Evolutionary conservation across 2,797 vertebrate species (phyloP).

Genomic region (Cyclura pinguis): DNA sequence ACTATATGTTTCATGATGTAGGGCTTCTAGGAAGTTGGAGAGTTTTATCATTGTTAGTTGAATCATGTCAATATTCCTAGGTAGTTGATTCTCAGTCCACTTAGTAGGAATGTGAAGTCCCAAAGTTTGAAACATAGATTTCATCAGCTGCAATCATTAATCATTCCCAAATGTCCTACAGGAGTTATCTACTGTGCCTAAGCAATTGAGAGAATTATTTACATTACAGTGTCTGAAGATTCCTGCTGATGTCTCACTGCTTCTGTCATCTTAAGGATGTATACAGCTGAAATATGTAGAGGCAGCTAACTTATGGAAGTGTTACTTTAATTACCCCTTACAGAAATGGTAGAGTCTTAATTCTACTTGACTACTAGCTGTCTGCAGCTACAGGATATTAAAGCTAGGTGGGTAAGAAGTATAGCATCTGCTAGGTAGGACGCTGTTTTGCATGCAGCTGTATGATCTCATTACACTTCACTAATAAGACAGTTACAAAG

Average conservation of each 20-base stretch:
- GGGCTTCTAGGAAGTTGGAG: slow-evolving; percentile 30
- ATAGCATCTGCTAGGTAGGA: slow-evolving; percentile 8
- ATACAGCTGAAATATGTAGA: not conserved
- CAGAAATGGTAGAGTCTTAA: not conserved
- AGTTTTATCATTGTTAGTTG: slow-evolving; percentile 28
- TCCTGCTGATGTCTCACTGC: slow-evolving; percentile 12
- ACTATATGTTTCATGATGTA: slow-evolving; percentile 34
- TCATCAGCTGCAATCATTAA: slow-evolving; percentile 11
- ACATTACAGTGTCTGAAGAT: slow-evolving; percentile 1
- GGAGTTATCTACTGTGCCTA: slow-evolving; percentile 17
- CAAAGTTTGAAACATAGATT: slow-evolving; percentile 18
- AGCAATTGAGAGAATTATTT: slow-evolving; percentile 15
- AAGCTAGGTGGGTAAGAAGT: not conserved
- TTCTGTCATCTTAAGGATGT: slow-evolving; percentile 10
- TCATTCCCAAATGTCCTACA: slow-evolving; percentile 21
- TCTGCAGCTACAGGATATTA: not conserved
- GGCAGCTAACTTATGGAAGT: not conserved
- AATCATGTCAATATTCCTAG: slow-evolving; percentile 29
- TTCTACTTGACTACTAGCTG: slow-evolving; percentile 12
- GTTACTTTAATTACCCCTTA: not conserved
- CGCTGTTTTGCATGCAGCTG: slow-evolving; percentile 1
- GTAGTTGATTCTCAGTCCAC: slow-evolving; percentile 16
- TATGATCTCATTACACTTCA: slow-evolving; percentile 41
- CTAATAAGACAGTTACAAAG: slow-evolving; percentile 65
- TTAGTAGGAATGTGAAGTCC: slow-evolving; percentile 21